phyloP scores from a whole-genome alignment of 2,797 vertebrate species.

The Malacoraja senta region DNA sequence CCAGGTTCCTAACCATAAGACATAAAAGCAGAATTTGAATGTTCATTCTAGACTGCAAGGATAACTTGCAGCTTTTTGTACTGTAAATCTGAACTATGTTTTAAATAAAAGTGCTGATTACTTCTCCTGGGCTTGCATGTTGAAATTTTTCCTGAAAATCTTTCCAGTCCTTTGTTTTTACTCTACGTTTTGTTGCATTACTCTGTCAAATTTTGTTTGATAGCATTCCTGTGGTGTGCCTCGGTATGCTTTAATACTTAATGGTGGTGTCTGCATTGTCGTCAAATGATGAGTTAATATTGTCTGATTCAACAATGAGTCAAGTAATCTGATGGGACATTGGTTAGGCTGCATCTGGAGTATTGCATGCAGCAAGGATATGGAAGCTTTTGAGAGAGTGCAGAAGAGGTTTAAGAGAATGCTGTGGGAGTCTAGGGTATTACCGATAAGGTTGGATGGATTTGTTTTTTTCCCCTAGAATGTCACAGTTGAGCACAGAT shows the following conservation, averaged over 20 bases:
- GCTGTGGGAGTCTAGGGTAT: no score
- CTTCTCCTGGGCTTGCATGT: no score
- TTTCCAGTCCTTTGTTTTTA: background rate
- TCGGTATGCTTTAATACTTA: background rate
- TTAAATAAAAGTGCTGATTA: background rate
- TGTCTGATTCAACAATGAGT: background rate
- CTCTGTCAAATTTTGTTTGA: background rate
- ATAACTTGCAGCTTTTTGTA: background rate
- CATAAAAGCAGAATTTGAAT: no score
- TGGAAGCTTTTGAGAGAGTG: no score
- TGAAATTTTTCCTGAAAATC: background rate
- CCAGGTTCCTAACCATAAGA: background rate
- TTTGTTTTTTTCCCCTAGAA: no score
- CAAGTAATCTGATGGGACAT: background rate
- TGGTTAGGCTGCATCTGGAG: no score
- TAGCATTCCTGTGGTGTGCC: background rate
- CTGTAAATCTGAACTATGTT: background rate
- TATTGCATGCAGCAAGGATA: no score
- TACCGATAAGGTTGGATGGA: no score
- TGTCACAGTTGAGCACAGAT: no score
- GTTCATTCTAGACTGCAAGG: background rate
- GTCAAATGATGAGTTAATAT: background rate
- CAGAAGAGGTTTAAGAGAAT: no score
- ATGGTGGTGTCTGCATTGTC: background rate
- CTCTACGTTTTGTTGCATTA: background rate